Evolutionary conservation across 2,888 invertebrate genomes (phyloP), one percentile per base, ranked within the genome.

Genomic region (Metalampra italica): DNA sequence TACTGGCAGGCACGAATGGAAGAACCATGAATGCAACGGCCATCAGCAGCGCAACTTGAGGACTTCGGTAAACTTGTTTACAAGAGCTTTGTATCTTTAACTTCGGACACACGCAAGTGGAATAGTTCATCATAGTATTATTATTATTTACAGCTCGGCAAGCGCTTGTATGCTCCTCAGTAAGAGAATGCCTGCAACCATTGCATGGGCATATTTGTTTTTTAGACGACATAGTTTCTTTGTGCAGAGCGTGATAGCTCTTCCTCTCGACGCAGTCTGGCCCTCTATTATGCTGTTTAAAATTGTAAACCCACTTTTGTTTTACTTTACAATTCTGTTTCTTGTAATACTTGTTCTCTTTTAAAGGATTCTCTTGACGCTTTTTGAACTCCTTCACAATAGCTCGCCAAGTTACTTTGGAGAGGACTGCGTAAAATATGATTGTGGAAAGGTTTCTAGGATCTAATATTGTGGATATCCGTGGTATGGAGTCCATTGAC

Each of bases 401-500:
- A 29, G 82, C 79, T 59, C 74, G 72, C 79, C 82, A 83, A 13
- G 78, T 82, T 37, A 85, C 82, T 74, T 82, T 89, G 3, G 82
- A 82, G 55, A 89, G 68, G 1, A 89, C 71, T 4, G 87, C 84
- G 82, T 98, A 98, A 74, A 98, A 94, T 52, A 93, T 83, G 15
- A 94, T 70, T 3, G 96, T 93, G 54, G 93, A 90, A 49, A 96
- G 75, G 79, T 97, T 97, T 57, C 98, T 91, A 5, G 91, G 88
- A 79, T 99, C 98, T 65, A 92, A 89, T 13, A 96, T 63, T 29
- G 93, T 92, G 43, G 93, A 93, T 62, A 99, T 93, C 53, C 96
- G 92, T 8, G 98, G 97, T 67, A 99, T 93, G 1, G 98, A 95
- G 66, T 98, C 97, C 98, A 99, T 98, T 29, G 98, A 98, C 99